A percentile compares a stretch with the other conserved stretches of the same genome.
These are phyloP conservation scores for Trissolcus japonicus DNA, from an alignment of 2,888 invertebrate species.

Conservation along the genomic window DNA sequence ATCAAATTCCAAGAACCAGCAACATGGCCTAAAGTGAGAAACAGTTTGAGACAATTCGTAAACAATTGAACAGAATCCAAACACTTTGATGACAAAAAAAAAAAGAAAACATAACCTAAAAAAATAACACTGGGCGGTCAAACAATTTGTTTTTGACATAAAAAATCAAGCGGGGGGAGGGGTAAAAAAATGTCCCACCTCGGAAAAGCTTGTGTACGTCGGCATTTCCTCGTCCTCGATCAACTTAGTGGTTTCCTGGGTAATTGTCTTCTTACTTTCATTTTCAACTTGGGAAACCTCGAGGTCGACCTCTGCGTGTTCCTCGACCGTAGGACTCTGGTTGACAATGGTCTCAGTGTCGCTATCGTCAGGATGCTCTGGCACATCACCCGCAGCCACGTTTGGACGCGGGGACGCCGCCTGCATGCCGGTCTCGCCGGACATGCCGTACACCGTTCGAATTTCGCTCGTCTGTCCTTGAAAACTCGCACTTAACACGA, in stretches of 20 bases:
- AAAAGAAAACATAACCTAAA: neutral
- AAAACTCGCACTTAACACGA: neutral
- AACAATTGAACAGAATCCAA: neutral
- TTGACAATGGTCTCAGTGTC: slow-evolving; percentile 9
- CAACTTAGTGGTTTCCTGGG: slow-evolving; percentile 10
- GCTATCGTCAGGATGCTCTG: neutral
- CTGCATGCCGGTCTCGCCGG: slow-evolving; percentile 48
- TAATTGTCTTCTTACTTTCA: slow-evolving; percentile 9
- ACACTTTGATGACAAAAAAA: neutral
- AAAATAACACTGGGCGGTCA: neutral
- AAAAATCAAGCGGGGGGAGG: neutral
- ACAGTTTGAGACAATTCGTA: neutral
- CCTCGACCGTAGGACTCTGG: neutral
- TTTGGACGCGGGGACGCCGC: slow-evolving; percentile 35
- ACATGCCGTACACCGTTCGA: slow-evolving; percentile 24
- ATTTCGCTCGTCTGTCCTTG: neutral
- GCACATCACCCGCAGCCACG: slow-evolving; percentile 27
- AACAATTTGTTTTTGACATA: neutral
- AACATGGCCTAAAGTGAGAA: neutral
- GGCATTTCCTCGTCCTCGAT: slow-evolving; percentile 42
- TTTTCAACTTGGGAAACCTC: neutral
- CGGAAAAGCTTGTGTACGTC: slow-evolving; percentile 32
- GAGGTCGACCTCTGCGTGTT: neutral
- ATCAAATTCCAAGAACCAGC: slow-evolving; percentile 1
- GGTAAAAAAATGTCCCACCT: slow-evolving; percentile 9